Evolutionary conservation across 92 coral and sea anemone species (phyloP), one percentile per base, ranked within the genome.

Genomic region (Phenganax stokvisi): DNA sequence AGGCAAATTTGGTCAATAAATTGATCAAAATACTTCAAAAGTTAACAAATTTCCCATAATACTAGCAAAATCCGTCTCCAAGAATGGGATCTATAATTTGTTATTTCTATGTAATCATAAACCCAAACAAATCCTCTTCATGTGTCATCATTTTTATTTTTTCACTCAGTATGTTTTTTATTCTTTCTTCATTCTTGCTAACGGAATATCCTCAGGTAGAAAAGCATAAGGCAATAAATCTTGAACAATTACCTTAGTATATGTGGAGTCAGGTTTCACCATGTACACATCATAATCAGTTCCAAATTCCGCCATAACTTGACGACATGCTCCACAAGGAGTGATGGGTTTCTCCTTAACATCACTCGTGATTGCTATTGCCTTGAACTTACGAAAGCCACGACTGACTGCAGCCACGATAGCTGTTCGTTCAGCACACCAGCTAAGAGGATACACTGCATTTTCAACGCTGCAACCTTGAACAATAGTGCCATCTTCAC

Each of bases 391-490:
- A 44, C 90, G 89, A 61, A 75, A 90, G 5, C 98, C 98, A 78
- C 85, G 87, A 80, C 98, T 94, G n/a, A 94, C 98, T 31, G 98
- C 98, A 47, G 92, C 90, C 16, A 92, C 98, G 52, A 94, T 56
- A 9, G 98, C 98, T 51, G 98, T 92, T 72, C 98, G 82, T 75
- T 94, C 98, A 7, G 98, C 98, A 81, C 98, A 94, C 73, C 92
- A 92, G 29, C 88, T 65, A 29, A 92, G 85, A 8, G 96, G 93
- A 66, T 94, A 87, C 83, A 92, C 89, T 52, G 97, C 96, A 64
- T 94, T 94, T 77, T 94, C 98, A 51, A 94, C 98, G 86, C 87
- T 92, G 61, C 98, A 94, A 53, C 98, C 98, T 74, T 88, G 88
- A 61, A 94, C 84, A 28, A 94, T 84, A n/a, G 70, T 75, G 54